These are phyloP conservation scores for Engraulis encrasicolus DNA, from an alignment of 2,113 vertebrate species.

Conservation along the genomic window DNA sequence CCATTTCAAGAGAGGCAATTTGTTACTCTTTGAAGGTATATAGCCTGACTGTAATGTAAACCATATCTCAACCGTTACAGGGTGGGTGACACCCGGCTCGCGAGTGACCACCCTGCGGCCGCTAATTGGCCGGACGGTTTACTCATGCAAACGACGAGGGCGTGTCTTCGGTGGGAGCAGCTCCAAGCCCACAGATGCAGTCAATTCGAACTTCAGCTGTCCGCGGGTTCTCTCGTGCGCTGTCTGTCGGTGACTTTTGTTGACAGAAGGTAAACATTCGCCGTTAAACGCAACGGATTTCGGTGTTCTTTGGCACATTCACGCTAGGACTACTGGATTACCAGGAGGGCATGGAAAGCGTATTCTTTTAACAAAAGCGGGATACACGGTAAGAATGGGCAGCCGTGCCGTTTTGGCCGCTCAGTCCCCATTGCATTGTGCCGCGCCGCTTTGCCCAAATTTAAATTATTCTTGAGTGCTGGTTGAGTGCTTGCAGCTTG, in stretches of 20 bases:
- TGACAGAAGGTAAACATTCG: constrained; percentile 7
- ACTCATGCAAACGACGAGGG: constrained; percentile 31
- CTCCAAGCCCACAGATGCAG: constrained; percentile 1
- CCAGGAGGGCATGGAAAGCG: neutral
- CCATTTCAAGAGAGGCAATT: neutral
- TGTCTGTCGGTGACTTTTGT: neutral
- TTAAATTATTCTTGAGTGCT: neutral
- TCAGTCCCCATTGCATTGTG: constrained; percentile 1
- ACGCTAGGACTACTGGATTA: neutral
- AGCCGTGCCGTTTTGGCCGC: neutral
- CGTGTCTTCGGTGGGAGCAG: constrained; percentile 28
- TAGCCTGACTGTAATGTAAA: neutral
- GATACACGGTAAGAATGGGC: neutral
- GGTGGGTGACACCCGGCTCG: neutral
- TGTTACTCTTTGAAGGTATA: neutral
- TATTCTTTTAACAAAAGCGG: neutral
- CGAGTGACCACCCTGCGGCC: neutral
- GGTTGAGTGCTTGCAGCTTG: neutral
- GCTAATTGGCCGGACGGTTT: constrained; percentile 35
- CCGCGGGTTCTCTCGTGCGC: neutral
- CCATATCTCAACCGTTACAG: neutral
- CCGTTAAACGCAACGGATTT: neutral
- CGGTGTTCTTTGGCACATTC: neutral
- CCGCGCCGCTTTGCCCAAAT: neutral
- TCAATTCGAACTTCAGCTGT: constrained; percentile 17